These are phyloP conservation scores for Serripes groenlandicus DNA, from an alignment of 2,888 invertebrate species.

Conservation along the genomic window DNA sequence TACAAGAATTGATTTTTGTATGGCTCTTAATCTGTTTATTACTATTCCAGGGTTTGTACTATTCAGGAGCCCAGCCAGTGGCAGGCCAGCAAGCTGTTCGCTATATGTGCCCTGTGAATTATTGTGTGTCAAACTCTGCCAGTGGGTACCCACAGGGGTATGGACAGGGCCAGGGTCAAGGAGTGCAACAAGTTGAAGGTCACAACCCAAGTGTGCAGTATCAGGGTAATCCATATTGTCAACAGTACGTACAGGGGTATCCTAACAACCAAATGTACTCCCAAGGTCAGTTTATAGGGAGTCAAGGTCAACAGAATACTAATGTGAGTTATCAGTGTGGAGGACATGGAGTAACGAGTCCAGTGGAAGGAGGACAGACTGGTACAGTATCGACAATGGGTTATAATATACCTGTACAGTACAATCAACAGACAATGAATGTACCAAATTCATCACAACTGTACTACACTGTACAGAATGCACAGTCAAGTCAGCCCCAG, in stretches of 20 bases:
- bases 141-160: constrained; percentile 34
- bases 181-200: constrained; percentile 24
- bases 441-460: constrained; percentile 55
- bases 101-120: constrained; percentile 66
- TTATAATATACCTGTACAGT: constrained; percentile 44
- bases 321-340: constrained; percentile 42
- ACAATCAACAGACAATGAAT: constrained; percentile 47
- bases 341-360: constrained; percentile 47
- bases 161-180: constrained; percentile 34
- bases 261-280: constrained; percentile 57
- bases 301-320: constrained; percentile 45
- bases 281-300: constrained; percentile 51
- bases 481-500: constrained; percentile 50
- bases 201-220: constrained; percentile 17
- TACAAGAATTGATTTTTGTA: no score
- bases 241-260: constrained; percentile 58
- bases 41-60: constrained; percentile 70
- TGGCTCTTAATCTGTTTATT: not conserved
- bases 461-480: constrained; percentile 58
- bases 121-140: constrained; percentile 47
- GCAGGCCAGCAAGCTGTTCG: constrained; percentile 70
- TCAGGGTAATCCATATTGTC: constrained; percentile 55
- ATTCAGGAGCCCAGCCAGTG: constrained; percentile 66
- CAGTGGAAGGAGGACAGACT: constrained; percentile 40
- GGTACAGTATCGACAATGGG: constrained; percentile 22